Conservation (phyloP, 2,797 vertebrate species). For the Hafferia zeledoni region DNA sequence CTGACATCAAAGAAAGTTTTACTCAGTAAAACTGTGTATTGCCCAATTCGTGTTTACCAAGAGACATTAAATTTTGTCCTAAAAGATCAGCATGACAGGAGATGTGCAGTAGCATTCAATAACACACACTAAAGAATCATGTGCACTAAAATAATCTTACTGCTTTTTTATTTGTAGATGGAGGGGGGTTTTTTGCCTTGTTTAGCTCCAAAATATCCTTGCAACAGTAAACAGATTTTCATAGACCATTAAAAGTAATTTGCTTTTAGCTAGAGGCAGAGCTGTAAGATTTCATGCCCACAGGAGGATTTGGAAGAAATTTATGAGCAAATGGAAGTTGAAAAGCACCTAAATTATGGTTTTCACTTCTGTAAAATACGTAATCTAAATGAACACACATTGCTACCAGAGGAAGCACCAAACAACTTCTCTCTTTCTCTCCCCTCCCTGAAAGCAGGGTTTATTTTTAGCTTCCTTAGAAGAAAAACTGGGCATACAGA, state of each 20-base stretch:
- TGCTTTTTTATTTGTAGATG: neutral
- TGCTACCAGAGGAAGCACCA: conserved; percentile 48
- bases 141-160: neutral
- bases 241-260: conserved; percentile 18
- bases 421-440: conserved; percentile 36
- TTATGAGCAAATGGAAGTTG: conserved; percentile 51
- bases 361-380: conserved; percentile 63
- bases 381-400: conserved; percentile 54
- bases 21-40: neutral
- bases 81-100: neutral
- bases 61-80: neutral
- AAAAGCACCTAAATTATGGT: conserved; percentile 46
- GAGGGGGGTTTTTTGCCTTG: neutral
- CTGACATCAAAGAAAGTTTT: neutral
- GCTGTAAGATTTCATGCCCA: neutral
- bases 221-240: conserved; percentile 30
- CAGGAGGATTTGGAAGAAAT: conserved; percentile 42
- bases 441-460: neutral
- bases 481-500: neutral
- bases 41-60: neutral
- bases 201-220: conserved; percentile 9
- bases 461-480: conserved; percentile 52
- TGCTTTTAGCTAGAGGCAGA: conserved; percentile 11
- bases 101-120: neutral
- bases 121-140: neutral